A percentile compares a stretch with the other conserved stretches of the same genome.
These are phyloP conservation scores for Phalacrocorax pelagicus DNA, from an alignment of 2,113 vertebrate species.

Conservation along the genomic window DNA sequence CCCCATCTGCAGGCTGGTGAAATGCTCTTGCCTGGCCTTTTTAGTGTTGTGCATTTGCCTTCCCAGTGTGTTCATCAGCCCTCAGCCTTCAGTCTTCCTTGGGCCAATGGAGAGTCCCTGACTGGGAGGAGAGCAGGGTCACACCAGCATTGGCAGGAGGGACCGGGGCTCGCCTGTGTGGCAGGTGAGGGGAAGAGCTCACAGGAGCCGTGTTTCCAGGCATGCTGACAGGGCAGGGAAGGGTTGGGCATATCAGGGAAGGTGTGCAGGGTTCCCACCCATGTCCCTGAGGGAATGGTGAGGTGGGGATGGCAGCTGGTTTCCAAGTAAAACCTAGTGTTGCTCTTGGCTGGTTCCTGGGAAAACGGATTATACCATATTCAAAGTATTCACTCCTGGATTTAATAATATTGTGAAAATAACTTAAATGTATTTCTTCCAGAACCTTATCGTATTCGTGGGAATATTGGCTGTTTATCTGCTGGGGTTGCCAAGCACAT, in stretches of 20 bases:
- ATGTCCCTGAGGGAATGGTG: neutral
- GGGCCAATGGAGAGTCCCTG: neutral
- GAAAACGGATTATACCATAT: slow-evolving; percentile 50
- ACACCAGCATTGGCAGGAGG: neutral
- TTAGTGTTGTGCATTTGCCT: neutral
- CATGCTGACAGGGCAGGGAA: neutral
- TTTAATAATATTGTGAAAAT: slow-evolving; percentile 44
- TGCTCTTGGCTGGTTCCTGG: slow-evolving; percentile 55
- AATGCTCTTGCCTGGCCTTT: neutral
- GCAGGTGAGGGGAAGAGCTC: neutral
- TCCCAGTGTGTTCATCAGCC: neutral
- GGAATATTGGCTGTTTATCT: slow-evolving; percentile 23
- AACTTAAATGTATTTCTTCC: neutral
- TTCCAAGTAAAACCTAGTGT: neutral
- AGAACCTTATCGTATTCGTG: neutral
- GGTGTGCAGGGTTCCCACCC: accelerated
- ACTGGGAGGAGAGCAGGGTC: neutral
- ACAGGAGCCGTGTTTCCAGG: neutral
- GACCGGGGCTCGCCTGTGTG: accelerated
- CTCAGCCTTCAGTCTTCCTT: neutral
- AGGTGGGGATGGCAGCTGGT: neutral
- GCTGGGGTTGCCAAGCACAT: neutral
- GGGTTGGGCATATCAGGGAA: neutral
- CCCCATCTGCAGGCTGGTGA: neutral
- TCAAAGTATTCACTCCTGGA: slow-evolving; percentile 27